Conservation (phyloP, 2,888 invertebrate genomes). For the Thymelicus acteon region DNA sequence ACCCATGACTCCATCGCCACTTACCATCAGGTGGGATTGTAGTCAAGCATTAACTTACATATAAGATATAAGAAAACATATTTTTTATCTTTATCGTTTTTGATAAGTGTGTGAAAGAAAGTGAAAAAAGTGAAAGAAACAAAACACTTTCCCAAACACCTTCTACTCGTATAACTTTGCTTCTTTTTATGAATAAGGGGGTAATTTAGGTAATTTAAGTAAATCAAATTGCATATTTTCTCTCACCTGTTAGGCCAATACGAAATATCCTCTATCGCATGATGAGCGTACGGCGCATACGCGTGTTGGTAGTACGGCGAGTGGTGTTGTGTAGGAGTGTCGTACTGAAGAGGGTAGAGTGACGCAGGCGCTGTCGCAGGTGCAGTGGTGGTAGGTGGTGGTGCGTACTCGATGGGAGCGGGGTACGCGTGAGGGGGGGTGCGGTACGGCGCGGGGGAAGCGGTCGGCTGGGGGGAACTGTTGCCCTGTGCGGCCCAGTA, state of each 20-base stretch:
- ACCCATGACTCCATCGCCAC: no score
- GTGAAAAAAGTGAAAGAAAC: no score
- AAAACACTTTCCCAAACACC: no score
- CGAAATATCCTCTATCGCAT: conserved; percentile 78
- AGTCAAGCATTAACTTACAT: no score
- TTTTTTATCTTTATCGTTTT: no score
- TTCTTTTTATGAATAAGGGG: no score
- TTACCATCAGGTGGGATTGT: no score
- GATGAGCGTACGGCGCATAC: conserved; percentile 78
- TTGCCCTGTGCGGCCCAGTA: conserved; percentile 76
- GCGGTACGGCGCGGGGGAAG: conserved; percentile 73
- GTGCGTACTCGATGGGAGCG: conserved; percentile 72
- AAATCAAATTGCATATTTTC: no score
- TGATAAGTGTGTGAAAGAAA: no score
- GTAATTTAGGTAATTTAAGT: no score
- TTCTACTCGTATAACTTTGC: no score
- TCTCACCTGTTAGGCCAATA: conserved; percentile 78
- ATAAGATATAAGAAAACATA: no score
- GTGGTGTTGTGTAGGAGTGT: conserved; percentile 72
- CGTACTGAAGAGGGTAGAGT: conserved; percentile 76
- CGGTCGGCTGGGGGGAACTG: conserved; percentile 71
- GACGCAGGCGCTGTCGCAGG: conserved; percentile 68
- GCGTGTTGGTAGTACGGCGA: conserved; percentile 79
- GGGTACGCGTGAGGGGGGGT: conserved; percentile 78
- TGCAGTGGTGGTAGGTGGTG: conserved; percentile 63